Conservation (phyloP, 2,113 vertebrate species). For the human (Homo sapiens) region GRCh38 chr20:12881501-12882000, state of each 20-base stretch:
- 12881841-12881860: not conserved
- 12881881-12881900: not conserved
- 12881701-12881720: not conserved
- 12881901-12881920: not conserved
- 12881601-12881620: not conserved
- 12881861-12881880: not conserved
- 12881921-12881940: constrained; percentile 3
- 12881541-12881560: not conserved
- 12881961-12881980: not conserved
- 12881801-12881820: not conserved
- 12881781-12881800: not conserved
- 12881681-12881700: not conserved
- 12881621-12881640: not conserved
- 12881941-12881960: not conserved
- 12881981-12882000: not conserved
- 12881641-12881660: not conserved
- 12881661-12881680: not conserved
- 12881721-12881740: not conserved
- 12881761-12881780: not conserved
- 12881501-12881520: accelerated
- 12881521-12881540: not conserved
- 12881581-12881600: not conserved
- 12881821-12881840: not conserved
- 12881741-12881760: not conserved
- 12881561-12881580: not conserved